phyloP scores from a whole-genome alignment of 2,888 invertebrate species.

The Vanessa cardui region DNA sequence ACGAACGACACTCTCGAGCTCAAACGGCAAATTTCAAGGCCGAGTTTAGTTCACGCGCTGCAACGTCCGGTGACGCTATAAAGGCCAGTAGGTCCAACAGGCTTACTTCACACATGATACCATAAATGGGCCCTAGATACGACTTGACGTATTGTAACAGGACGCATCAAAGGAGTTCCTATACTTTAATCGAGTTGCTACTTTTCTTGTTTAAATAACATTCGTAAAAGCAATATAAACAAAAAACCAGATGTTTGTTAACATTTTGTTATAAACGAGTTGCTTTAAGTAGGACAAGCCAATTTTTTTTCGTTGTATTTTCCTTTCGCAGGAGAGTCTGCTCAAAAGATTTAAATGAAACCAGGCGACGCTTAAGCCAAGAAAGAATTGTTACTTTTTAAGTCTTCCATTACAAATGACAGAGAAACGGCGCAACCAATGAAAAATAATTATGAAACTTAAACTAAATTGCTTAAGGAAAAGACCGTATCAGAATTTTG shows the following conservation, averaged over 20 bases:
- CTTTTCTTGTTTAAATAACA: neutral
- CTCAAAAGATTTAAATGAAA: conserved; percentile 12
- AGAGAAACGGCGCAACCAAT: neutral
- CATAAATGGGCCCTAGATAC: no score
- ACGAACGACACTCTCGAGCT: no score
- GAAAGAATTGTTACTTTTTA: conserved; percentile 2
- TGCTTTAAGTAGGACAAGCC: conserved; percentile 9
- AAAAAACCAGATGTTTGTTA: neutral
- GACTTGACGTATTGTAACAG: no score
- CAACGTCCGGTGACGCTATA: no score
- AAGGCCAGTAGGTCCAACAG: no score
- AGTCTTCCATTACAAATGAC: neutral
- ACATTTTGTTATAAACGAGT: conserved; percentile 9
- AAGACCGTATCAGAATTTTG: no score
- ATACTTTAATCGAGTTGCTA: no score
- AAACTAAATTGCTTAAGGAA: neutral
- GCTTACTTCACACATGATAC: no score
- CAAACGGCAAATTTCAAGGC: no score
- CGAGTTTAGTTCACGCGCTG: no score
- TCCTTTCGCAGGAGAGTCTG: neutral
- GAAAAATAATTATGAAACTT: neutral
- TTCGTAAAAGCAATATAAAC: neutral
- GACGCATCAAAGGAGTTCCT: no score
- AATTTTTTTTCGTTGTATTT: neutral
- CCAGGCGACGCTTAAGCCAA: neutral